Base-by-base conservation (phyloP, 1,140 invertebrate genomes). In the Nixonia krombeini region DNA sequence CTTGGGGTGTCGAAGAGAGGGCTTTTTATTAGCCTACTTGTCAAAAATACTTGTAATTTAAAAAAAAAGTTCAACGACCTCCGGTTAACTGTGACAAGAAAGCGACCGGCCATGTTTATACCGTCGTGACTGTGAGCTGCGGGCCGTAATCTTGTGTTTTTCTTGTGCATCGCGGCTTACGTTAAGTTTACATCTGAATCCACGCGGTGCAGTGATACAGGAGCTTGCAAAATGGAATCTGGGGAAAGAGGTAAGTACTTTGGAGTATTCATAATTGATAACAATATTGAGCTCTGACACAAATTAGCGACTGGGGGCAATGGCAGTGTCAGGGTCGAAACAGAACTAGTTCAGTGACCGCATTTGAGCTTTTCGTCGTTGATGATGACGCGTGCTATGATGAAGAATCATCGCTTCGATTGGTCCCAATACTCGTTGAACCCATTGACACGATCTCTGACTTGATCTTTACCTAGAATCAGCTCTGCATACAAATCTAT, bases 301-400 rank as follows among this genome's bases (percentile, higher is more conserved):
- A 69, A 77, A 81, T 81, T 73, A 63, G 53, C 55, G 65, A 51
- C 78, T 53, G 75, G 71, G 81, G 78, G 75, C 79, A 81, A 81
- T 82, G 80, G 80, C 81, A 83, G 81, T 82, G 81, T 83, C 81
- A 83, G 81, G 81, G 81, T 83, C 80, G 81, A 72, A 81, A 80
- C 72, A 72, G 72, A 82, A 78, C 75, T 83, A 74, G 81, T 83
- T 84, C 81, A 82, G 63, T 80, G 82, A 82, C 81, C 80, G 81
- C 78, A 73, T 78, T 83, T 53, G 40, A 37, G 51, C 23, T 40
- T 31, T 41, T 37, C 35, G 40, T 12, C 10, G 10, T 7, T 5
- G 33, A 51, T 38, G 29, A 41, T 31, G 49, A 12, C 13, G 23
- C 47, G 46, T 42, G 40, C 49, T 21, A 50, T 8, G 37, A 29